phyloP scores from a whole-genome alignment of 2,113 vertebrate species.

The Eurystomus gularis region DNA sequence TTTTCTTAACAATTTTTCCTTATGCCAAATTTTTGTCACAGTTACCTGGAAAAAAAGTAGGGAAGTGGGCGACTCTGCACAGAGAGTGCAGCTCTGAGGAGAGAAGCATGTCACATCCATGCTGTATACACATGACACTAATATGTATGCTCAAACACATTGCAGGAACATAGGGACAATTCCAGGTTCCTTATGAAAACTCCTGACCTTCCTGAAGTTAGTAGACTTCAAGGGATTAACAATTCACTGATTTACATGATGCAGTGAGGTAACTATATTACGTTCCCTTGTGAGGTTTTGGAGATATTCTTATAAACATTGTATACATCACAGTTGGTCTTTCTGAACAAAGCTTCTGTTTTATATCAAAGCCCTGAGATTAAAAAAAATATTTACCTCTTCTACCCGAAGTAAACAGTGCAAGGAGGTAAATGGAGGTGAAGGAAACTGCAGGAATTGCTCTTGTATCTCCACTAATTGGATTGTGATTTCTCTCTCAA shows the following conservation, averaged over 20 bases:
- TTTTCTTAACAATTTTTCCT: not conserved
- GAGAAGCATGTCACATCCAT: rapidly evolving
- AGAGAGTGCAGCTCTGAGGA: not conserved
- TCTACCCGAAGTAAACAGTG: not conserved
- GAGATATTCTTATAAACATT: not conserved
- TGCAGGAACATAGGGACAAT: not conserved
- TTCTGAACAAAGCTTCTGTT: not conserved
- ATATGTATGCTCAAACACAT: not conserved
- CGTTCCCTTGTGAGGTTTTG: not conserved
- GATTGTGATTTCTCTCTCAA: not conserved
- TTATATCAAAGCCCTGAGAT: not conserved
- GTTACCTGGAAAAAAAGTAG: not conserved
- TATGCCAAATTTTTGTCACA: not conserved
- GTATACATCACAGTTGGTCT: not conserved
- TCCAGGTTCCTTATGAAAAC: not conserved
- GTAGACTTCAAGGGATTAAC: not conserved
- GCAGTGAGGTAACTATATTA: not conserved
- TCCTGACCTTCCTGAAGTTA: not conserved
- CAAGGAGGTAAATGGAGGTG: too few species aligned
- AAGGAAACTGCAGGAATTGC: not conserved
- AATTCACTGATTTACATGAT: not conserved
- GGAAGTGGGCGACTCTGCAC: too few species aligned
- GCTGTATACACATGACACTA: not conserved
- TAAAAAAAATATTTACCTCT: not conserved
- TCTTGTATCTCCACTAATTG: not conserved